phyloP scores from a whole-genome alignment of 2,888 invertebrate genomes.

The Eurytoma californica region DNA sequence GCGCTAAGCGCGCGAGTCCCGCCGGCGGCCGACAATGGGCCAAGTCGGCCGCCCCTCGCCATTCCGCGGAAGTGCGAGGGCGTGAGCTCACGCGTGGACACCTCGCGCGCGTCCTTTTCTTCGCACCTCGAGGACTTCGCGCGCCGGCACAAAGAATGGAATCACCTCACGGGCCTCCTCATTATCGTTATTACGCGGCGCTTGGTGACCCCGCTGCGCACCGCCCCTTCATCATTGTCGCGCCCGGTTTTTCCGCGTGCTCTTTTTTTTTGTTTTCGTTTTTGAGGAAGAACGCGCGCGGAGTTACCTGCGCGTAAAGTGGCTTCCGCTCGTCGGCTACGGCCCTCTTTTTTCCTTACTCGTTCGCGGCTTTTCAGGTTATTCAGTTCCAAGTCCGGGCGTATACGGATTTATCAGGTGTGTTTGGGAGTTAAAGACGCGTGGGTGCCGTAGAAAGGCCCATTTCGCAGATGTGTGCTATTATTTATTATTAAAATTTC shows the following conservation, averaged over 20 bases:
- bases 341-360: neutral
- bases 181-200: constrained; percentile 68
- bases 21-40: constrained; percentile 57
- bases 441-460: neutral
- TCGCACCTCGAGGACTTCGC: neutral
- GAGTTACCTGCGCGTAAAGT: constrained; percentile 59
- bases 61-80: constrained; percentile 66
- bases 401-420: neutral
- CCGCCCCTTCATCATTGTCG: constrained; percentile 26
- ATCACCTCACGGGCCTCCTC: constrained; percentile 58
- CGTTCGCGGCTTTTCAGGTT: neutral
- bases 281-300: constrained; percentile 2
- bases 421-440: neutral
- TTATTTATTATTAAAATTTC: neutral
- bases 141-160: neutral
- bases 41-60: neutral
- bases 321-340: constrained; percentile 26
- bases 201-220: constrained; percentile 22
- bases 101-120: constrained; percentile 58
- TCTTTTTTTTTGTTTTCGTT: no score
- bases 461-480: no score
- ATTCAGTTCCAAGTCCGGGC: neutral
- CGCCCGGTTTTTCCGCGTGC: constrained; percentile 20
- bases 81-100: constrained; percentile 70
- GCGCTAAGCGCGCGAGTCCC: constrained; percentile 48